Percentiles rank a stretch among this genome's conserved stretches.
Evolutionary conservation across 2,888 invertebrate genomes (phyloP).

Genomic region (Gastrophysa polygoni): DNA sequence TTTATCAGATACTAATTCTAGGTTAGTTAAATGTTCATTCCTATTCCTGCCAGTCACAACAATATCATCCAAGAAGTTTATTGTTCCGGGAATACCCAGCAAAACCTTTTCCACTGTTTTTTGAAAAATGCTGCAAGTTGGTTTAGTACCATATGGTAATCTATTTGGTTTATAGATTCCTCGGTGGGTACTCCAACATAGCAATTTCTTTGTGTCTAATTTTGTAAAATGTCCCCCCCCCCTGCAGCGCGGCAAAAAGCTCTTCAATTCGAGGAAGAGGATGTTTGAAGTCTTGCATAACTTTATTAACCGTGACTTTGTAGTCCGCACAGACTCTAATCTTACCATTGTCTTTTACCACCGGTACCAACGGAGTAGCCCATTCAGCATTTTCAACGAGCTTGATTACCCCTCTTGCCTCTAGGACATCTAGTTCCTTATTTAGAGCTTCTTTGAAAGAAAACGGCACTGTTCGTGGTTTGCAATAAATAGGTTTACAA

Average conservation of each 20-base stretch:
- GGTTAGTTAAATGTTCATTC: constrained; percentile 8
- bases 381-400: constrained; percentile 16
- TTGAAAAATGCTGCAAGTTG: constrained; percentile 14
- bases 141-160: constrained; percentile 21
- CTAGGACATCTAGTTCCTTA: constrained; percentile 15
- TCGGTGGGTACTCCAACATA: constrained; percentile 15
- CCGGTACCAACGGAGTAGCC: constrained; percentile 25
- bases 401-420: constrained; percentile 15
- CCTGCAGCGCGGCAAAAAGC: constrained; percentile 16
- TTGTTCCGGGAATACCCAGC: constrained; percentile 7
- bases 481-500: constrained; percentile 15
- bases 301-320: constrained; percentile 17
- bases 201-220: constrained; percentile 14
- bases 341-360: constrained; percentile 17
- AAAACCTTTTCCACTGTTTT: constrained; percentile 11
- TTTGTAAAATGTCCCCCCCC: constrained; percentile 19
- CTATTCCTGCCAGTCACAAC: constrained; percentile 9
- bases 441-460: constrained; percentile 18
- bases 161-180: constrained; percentile 18
- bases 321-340: constrained; percentile 9
- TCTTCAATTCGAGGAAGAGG: constrained; percentile 19
- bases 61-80: constrained; percentile 16
- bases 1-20: constrained; percentile 1
- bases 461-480: constrained; percentile 21
- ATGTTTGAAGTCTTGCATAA: constrained; percentile 11